Evolutionary conservation across 64 coral and sea anemone species (phyloP).

Genomic region (Actinia tenebrosa): DNA sequence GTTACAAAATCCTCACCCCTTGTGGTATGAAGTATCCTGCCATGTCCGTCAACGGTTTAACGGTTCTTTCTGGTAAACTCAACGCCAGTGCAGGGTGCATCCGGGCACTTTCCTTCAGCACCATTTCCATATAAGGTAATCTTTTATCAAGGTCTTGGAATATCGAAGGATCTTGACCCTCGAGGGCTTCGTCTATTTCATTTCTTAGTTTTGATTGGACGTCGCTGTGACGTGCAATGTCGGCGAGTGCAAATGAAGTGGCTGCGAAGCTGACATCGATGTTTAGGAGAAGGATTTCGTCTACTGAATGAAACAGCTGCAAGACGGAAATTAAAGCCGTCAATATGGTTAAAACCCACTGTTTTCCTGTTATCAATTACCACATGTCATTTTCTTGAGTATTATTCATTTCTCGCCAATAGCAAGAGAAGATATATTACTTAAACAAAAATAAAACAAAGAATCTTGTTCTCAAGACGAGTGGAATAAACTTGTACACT

Average conservation of each 20-base stretch:
- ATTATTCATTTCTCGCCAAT: too few species aligned
- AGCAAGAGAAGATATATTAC: too few species aligned
- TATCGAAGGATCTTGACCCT: slow-evolving; percentile 44
- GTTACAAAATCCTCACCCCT: slow-evolving; percentile 50
- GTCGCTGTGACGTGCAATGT: slow-evolving; percentile 53
- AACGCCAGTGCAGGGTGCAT: slow-evolving; percentile 81
- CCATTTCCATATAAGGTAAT: slow-evolving; percentile 84
- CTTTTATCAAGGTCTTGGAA: slow-evolving; percentile 53
- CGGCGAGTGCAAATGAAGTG: slow-evolving; percentile 71
- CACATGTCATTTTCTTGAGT: too few species aligned
- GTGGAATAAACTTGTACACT: too few species aligned
- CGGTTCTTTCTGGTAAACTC: slow-evolving; percentile 82
- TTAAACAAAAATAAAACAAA: too few species aligned
- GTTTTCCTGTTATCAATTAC: too few species aligned
- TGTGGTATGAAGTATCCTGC: slow-evolving; percentile 76
- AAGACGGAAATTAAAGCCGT: background rate
- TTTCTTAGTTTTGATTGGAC: slow-evolving; percentile 61
- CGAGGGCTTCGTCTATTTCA: slow-evolving; percentile 65
- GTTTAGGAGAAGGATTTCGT: slow-evolving; percentile 86
- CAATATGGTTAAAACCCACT: background rate
- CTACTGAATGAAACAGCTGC: slow-evolving; percentile 75
- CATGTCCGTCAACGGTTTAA: slow-evolving; percentile 71
- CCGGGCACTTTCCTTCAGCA: slow-evolving; percentile 88
- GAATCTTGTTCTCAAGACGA: too few species aligned
- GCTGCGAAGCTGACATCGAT: slow-evolving; percentile 84